phyloP scores from a whole-genome alignment of 2,888 invertebrate genomes.

The Rhimphoctona megacephalus region DNA sequence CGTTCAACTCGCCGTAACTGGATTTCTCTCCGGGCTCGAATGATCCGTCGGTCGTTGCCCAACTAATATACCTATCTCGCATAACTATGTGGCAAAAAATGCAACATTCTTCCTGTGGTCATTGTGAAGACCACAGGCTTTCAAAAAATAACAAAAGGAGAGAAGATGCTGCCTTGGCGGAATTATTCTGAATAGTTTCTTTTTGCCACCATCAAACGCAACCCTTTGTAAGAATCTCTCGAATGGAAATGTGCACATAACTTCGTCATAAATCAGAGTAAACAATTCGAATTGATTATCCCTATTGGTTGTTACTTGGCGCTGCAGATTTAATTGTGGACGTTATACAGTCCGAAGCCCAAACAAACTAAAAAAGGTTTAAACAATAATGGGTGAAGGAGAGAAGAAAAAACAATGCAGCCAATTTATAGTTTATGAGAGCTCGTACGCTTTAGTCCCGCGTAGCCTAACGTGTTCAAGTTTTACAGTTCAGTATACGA shows the following conservation, averaged over 20 bases:
- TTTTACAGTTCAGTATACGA: slow-evolving; percentile 17
- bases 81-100: slow-evolving; percentile 14
- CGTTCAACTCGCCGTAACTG: slow-evolving; percentile 35
- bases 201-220: neutral
- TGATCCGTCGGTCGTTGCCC: slow-evolving; percentile 34
- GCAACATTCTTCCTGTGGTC: slow-evolving; percentile 21
- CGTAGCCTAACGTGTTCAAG: slow-evolving; percentile 27
- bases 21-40: slow-evolving; percentile 46
- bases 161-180: neutral
- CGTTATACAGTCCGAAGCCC: neutral
- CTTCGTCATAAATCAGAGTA: neutral
- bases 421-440: slow-evolving; percentile 41
- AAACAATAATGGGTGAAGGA: neutral
- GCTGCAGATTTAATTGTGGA: neutral
- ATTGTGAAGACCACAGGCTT: neutral
- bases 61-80: neutral
- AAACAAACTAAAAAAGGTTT: neutral
- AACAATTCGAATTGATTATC: neutral
- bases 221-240: neutral
- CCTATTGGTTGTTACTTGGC: neutral
- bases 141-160: neutral
- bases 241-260: neutral
- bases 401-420: slow-evolving; percentile 29
- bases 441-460: slow-evolving; percentile 8
- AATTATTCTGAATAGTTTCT: neutral